These are phyloP conservation scores for Pristiophorus japonicus DNA, from an alignment of 2,113 vertebrate species.

Conservation along the genomic window DNA sequence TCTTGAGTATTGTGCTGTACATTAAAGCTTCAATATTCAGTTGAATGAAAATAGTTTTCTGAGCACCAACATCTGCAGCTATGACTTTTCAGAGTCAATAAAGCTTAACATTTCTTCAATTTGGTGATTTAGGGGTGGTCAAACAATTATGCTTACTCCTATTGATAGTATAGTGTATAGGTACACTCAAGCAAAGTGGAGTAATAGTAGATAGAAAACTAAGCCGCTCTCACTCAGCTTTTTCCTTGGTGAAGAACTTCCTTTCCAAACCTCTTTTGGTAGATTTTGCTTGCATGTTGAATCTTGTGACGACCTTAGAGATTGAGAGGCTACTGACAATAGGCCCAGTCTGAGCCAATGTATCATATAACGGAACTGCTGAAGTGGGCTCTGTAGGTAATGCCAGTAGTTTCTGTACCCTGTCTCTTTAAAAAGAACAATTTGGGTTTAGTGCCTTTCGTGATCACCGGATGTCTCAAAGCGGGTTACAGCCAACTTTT, in stretches of 20 bases:
- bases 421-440: no score
- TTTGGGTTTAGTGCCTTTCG: no score
- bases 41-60: no score
- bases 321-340: no score
- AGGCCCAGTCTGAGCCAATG: background rate
- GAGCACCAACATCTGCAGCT: no score
- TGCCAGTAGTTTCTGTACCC: background rate
- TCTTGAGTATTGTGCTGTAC: background rate
- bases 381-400: background rate
- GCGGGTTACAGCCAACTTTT: no score
- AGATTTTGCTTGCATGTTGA: no score
- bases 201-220: background rate
- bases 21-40: background rate
- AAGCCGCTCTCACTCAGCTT: background rate
- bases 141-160: background rate
- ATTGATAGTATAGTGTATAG: background rate
- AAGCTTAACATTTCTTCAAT: background rate
- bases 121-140: background rate
- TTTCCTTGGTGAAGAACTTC: no score
- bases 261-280: no score
- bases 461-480: no score
- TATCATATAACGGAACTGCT: background rate
- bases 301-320: no score
- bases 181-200: background rate
- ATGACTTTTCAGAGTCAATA: background rate